Evolutionary conservation across 2,797 vertebrate genomes (phyloP), one percentile per base, ranked within the genome.

Genomic region (Dallia pectoralis): DNA sequence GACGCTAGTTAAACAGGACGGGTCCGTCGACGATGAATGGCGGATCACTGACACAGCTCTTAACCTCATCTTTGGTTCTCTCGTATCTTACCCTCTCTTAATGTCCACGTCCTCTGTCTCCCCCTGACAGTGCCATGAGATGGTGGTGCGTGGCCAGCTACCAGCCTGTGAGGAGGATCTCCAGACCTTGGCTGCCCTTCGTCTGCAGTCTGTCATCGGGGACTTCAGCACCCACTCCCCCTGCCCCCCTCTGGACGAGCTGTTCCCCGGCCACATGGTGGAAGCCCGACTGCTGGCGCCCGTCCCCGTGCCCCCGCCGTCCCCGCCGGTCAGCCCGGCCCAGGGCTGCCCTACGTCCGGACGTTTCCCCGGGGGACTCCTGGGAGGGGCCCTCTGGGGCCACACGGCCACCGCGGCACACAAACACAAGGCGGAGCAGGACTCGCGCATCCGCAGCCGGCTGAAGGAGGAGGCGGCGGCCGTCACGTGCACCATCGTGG

Each of bases 111-210:
- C 33, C 64, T 22, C 33, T 44, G 18, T 32, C 19, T 32, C 29
- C 11, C 6, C 3, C 71, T n/a, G 0, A 0, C 84, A 98, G 96
- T 95, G 95, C 40, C 95, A 98, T 68, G 95, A 97, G 86, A 94
- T 97, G 93, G 93, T 97, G 82, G 90, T 96, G 79, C 94, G 94
- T 6, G 95, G 96, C 75, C 94, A 95, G 76, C 91, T 97, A 67
- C 93, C 95, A 0, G 94, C 94, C 1, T 95, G 94, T 0, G 96
- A 96, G 67, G 95, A 97, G 76, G 95, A 95, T 67, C 92, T 98
- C 79, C 93, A 95, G 78, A 91, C 92, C 0, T 84, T 97, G 86
- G 96, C 95, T 0, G 95, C 96, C 19, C 91, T 97, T 82, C 91
- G 96, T 82, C 93, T 97, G 48, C 97, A 97, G 90, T 94, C 91